Base-by-base conservation (phyloP, 2,888 invertebrate species). In the Amblyjoppa fuscipennis region DNA sequence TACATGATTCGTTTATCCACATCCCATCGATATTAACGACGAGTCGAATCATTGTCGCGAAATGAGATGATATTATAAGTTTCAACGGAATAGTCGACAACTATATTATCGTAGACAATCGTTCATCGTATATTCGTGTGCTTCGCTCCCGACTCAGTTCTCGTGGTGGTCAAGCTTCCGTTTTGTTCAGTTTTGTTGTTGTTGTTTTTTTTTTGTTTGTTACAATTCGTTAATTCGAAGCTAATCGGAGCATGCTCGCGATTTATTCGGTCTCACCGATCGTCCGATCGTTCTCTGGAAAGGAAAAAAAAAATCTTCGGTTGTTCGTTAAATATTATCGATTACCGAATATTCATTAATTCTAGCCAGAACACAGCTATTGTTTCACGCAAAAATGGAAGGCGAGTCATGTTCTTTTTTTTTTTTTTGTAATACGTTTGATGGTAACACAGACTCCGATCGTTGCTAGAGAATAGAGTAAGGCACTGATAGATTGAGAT, bases 1-100 rank as follows among this genome's bases (percentile, higher is more conserved):
- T 91, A 91, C 91, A 91, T 89, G 89, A 90, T 90, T 90, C 87
- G 89, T 88, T 89, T 82, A 84, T 87, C 87, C 81, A 49, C 68
- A 78, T 75, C 59, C 79, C 71, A 16, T 69, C 76, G 78, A 49
- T 71, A 16, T 34, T 51, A 71, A 66, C 70, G 84, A 85, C 79
- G 87, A 82, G 84, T 59, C 59, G 79, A 84, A 74, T 80, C 49
- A 68, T 77, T 76, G 59, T 56, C 56, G 75, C 76, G 71, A 56
- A 73, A 84, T 76, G 85, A 79, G 75, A 82, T 82, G 82, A 79
- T 53, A 13, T 56, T 71, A 64, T 56, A 70, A 78, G 6, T 56
- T 82, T 71, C 41, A 76, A 85, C 82, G 85, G 75, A 79, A 79
- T 71, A 83, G 59, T 78, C 75, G 79, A 76, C 28, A 64, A 73